These are phyloP conservation scores for Ptychadena robeensis DNA, from an alignment of 2,797 vertebrate species.

Conservation along the genomic window DNA sequence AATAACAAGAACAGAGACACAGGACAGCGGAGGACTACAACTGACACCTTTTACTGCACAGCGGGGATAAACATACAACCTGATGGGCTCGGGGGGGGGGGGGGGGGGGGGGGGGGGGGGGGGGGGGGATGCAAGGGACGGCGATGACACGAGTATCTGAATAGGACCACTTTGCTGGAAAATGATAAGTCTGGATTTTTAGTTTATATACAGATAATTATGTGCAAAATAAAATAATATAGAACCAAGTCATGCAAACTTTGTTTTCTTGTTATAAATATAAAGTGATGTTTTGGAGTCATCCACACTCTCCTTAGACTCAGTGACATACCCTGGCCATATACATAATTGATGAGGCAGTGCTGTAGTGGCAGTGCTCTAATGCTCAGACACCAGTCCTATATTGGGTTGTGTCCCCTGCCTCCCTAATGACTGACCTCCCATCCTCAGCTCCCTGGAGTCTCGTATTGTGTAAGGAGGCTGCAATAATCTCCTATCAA, in stretches of 20 bases:
- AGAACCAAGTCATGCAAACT: too few species aligned
- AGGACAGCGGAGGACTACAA: not conserved
- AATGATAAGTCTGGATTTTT: too few species aligned
- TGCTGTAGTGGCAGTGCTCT: not conserved
- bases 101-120: too few species aligned
- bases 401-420: conserved; percentile 69
- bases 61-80: conserved; percentile 44
- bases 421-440: conserved; percentile 78
- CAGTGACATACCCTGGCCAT: not conserved
- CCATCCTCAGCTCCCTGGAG: conserved; percentile 78
- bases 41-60: conserved; percentile 41
- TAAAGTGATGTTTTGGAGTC: too few species aligned
- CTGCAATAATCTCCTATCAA: conserved; percentile 78
- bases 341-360: conserved; percentile 8
- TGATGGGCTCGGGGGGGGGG: conserved; percentile 25
- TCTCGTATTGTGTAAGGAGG: conserved; percentile 77
- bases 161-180: too few species aligned
- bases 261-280: too few species aligned
- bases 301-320: not conserved
- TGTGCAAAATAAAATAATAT: too few species aligned
- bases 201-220: too few species aligned
- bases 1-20: too few species aligned
- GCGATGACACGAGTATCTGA: too few species aligned
- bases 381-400: not conserved
- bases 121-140: too few species aligned